Percentiles rank a stretch among this genome's conserved stretches.
Evolutionary conservation across 2,797 vertebrate genomes (phyloP).

Genomic region (Sebastes oblongus): DNA sequence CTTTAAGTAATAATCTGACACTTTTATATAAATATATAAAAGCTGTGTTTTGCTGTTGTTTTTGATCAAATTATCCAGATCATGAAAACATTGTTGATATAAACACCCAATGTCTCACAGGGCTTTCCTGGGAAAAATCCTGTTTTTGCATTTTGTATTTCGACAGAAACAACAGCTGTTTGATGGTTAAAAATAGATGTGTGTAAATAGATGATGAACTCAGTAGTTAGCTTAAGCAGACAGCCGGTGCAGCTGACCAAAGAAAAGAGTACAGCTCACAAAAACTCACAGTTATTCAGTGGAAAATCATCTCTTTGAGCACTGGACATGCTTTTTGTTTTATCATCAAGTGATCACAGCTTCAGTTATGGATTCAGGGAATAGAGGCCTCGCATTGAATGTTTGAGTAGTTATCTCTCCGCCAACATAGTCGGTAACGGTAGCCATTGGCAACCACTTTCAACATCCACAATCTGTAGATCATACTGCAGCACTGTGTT

Average conservation of each 20-base stretch:
- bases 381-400: not conserved
- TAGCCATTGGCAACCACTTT: not conserved
- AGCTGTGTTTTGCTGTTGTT: not conserved
- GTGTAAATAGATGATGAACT: not conserved
- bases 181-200: not conserved
- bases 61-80: not conserved
- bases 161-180: not conserved
- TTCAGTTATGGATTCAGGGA: not conserved
- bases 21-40: not conserved
- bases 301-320: not conserved
- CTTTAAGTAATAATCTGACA: not conserved
- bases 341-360: not conserved
- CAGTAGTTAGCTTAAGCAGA: not conserved
- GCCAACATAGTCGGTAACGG: not conserved
- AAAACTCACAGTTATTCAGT: not conserved
- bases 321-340: not conserved
- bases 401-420: not conserved
- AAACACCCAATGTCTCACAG: not conserved
- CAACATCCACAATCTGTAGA: not conserved
- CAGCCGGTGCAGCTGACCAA: not conserved
- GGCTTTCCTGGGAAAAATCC: not conserved
- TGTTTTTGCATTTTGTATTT: not conserved
- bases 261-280: not conserved
- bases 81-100: not conserved
- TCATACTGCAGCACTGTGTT: not conserved